A percentile compares a stretch with the other conserved stretches of the same genome.
Conservation (phyloP, 1,140 invertebrate genomes). For the Aphelenchoides fujianensis region DNA sequence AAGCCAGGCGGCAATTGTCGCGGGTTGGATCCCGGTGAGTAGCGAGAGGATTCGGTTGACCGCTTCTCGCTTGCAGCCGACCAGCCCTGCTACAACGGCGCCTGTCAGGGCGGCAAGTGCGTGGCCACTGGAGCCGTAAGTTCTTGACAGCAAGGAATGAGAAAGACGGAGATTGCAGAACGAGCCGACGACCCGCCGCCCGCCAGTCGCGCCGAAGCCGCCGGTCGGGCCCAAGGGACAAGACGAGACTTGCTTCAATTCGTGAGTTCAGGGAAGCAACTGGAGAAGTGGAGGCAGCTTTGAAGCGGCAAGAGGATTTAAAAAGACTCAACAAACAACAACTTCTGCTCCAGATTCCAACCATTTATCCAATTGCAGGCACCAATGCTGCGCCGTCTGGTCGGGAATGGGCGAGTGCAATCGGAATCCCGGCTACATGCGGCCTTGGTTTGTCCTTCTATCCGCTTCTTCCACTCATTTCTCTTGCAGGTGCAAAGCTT, state of each 20-base stretch:
- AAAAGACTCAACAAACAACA: neutral
- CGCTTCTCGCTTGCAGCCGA: slow-evolving; percentile 1
- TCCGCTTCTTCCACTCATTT: too few relatives aligned
- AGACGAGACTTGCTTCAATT: slow-evolving; percentile 40
- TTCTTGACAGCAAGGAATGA: neutral
- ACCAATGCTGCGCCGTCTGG: slow-evolving; percentile 50
- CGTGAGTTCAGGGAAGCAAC: neutral
- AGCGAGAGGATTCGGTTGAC: slow-evolving; percentile 17
- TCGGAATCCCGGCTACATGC: slow-evolving; percentile 43
- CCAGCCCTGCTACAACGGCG: slow-evolving; percentile 27
- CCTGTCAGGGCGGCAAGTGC: slow-evolving; percentile 29
- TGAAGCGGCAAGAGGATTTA: neutral
- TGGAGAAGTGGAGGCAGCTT: too few relatives aligned
- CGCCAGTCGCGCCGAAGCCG: neutral
- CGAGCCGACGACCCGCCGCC: neutral
- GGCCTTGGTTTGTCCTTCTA: too few relatives aligned
- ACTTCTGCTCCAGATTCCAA: too few relatives aligned
- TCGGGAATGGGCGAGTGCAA: slow-evolving; percentile 41
- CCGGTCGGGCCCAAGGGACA: neutral
- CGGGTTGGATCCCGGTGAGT: slow-evolving; percentile 23
- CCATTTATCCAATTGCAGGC: too few relatives aligned
- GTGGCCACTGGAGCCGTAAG: slow-evolving; percentile 16
- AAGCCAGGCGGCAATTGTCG: slow-evolving; percentile 27
- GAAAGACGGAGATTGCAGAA: neutral
- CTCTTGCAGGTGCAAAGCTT: slow-evolving; percentile 54